A percentile compares a stretch with the other conserved stretches of the same genome.
These are phyloP conservation scores for Clistopyga incitator DNA, from an alignment of 2,888 invertebrate genomes.

Conservation along the genomic window DNA sequence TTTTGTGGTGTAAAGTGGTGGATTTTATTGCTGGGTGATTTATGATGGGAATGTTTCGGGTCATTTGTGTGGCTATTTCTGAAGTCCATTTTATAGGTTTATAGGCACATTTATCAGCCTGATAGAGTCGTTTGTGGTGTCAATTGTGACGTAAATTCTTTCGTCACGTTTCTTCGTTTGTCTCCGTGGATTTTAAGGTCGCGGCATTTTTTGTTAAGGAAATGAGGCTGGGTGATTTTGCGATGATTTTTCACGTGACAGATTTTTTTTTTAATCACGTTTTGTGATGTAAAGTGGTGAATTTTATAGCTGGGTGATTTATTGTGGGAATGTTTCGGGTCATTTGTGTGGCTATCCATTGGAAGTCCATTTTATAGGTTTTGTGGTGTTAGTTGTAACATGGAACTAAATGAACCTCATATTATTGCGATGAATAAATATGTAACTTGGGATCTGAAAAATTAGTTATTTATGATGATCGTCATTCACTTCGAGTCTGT, in stretches of 20 bases:
- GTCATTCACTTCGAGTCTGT: neutral
- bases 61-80: too few species aligned
- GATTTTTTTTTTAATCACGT: too few species aligned
- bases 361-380: too few species aligned
- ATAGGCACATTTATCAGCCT: conserved; percentile 46
- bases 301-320: neutral
- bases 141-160: conserved; percentile 70
- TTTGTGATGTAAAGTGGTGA: neutral
- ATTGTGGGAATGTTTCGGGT: neutral
- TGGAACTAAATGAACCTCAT: neutral
- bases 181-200: neutral
- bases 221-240: too few species aligned
- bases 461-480: neutral
- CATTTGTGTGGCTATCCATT: too few species aligned
- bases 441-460: neutral
- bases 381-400: too few species aligned
- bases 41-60: neutral
- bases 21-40: neutral
- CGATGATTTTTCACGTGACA: too few species aligned
- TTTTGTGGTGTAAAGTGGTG: neutral
- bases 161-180: neutral
- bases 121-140: conserved; percentile 79
- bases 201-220: neutral
- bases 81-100: too few species aligned
- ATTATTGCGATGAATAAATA: neutral